phyloP scores from a whole-genome alignment of 2,113 vertebrate species.

The Oncorhynchus nerka region DNA sequence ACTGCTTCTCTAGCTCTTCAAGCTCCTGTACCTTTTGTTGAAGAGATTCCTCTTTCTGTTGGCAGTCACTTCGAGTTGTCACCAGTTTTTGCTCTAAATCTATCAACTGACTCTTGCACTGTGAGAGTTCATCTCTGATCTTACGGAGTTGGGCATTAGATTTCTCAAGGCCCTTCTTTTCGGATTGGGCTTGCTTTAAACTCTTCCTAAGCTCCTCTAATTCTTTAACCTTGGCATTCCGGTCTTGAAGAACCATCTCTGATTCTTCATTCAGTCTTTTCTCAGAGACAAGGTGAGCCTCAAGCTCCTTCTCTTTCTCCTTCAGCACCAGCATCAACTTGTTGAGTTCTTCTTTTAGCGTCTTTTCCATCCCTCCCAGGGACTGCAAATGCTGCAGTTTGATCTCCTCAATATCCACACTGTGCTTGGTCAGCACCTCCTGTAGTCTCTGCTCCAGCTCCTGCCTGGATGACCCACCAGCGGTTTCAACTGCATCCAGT shows the following conservation, averaged over 20 bases:
- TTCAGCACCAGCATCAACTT: slow-evolving; percentile 76
- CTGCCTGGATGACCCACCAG: slow-evolving; percentile 57
- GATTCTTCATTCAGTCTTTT: slow-evolving; percentile 68
- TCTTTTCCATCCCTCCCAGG: slow-evolving; percentile 76
- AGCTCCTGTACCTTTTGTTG: slow-evolving; percentile 42
- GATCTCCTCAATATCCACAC: slow-evolving; percentile 69
- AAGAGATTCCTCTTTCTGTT: slow-evolving; percentile 70
- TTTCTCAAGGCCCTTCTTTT: slow-evolving; percentile 71
- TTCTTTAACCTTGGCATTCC: slow-evolving; percentile 71
- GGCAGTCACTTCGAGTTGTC: slow-evolving; percentile 67
- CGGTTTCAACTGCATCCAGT: slow-evolving; percentile 63
- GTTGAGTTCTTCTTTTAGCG: slow-evolving; percentile 81
- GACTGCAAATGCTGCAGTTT: slow-evolving; percentile 76
- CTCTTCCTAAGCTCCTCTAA: slow-evolving; percentile 71
- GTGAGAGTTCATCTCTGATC: slow-evolving; percentile 67
- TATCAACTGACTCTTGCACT: slow-evolving; percentile 66
- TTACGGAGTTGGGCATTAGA: slow-evolving; percentile 56
- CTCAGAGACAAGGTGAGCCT: slow-evolving; percentile 67
- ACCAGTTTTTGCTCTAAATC: slow-evolving; percentile 73
- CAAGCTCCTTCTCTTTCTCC: slow-evolving; percentile 79
- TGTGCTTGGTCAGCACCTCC: slow-evolving; percentile 74
- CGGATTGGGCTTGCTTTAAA: slow-evolving; percentile 67
- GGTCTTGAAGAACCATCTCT: slow-evolving; percentile 69
- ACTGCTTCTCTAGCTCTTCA: slow-evolving; percentile 60
- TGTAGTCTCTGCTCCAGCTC: slow-evolving; percentile 75